Evolutionary conservation across 1,140 invertebrate species (phyloP).

Genomic region (Euwallacea similis): DNA sequence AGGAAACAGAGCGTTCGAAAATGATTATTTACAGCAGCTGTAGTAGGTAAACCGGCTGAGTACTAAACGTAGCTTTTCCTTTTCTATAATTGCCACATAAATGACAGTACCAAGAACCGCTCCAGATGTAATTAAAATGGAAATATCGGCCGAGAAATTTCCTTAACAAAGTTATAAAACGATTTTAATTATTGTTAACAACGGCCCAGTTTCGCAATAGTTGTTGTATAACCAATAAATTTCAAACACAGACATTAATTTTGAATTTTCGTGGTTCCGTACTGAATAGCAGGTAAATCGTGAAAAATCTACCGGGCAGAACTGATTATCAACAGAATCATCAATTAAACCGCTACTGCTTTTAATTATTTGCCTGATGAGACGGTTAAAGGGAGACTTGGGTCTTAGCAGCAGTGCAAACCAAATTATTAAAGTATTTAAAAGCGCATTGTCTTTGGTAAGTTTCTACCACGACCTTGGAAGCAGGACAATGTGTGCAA

Average conservation of each 20-base stretch:
- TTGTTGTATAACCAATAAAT: too few relatives aligned
- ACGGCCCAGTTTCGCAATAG: too few relatives aligned
- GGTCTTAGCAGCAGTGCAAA: background rate
- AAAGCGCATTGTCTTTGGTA: too few relatives aligned
- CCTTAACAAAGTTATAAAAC: too few relatives aligned
- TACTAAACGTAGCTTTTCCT: background rate
- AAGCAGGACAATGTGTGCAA: conserved; percentile 1
- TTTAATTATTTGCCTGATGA: background rate
- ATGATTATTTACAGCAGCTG: conserved; percentile 26
- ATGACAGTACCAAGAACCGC: background rate
- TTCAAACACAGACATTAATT: background rate
- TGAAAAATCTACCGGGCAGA: conserved; percentile 1
- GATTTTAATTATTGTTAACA: too few relatives aligned
- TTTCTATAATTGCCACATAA: background rate
- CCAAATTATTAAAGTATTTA: too few relatives aligned
- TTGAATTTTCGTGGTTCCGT: background rate
- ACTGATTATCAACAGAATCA: background rate
- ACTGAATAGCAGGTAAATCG: background rate
- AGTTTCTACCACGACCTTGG: background rate
- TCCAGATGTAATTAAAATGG: too few relatives aligned
- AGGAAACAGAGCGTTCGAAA: conserved; percentile 19
- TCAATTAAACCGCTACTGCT: background rate
- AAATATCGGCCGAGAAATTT: too few relatives aligned
- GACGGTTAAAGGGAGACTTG: background rate
- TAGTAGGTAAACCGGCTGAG: background rate